Evolutionary conservation across 2,113 vertebrate species (phyloP), one percentile per base, ranked within the genome.

Genomic region (Muntiacus muntjak): DNA sequence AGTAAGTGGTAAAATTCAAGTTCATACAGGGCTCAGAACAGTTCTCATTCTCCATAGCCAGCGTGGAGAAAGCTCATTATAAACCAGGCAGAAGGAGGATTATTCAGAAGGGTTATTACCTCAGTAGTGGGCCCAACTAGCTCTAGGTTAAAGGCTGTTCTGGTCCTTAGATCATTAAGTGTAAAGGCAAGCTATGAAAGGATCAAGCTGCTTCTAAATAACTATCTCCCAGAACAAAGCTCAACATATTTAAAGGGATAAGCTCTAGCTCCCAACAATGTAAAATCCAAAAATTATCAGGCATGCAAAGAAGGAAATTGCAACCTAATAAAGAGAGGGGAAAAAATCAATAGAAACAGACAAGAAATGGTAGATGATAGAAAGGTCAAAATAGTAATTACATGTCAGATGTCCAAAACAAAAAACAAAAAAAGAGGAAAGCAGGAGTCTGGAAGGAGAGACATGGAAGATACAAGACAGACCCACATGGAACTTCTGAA

Each of bases 181-280:
- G 40, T 86, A 76, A 87, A 95, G 82, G 52, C 43, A 95, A 92
- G n/a, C 88, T 88, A 45, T 47, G 14, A 60, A 94, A 81, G 6
- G n/a, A 64, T 79, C 67, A 81, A 78, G 85, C 30, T 74, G 57
- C 47, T 89, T 91, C 33, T 84, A 83, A 94, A 57, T 62, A 60
- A 84, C 36, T 78, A 81, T 58, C 13, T 71, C 47, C 36, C 45
- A 47, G 74, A 74, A 87, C 43, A 97, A 89, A 94, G 8, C 28
- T 93, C 74, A 88, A 91, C 23, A 78, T 87, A 71, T 33, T 95
- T 87, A 94, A 92, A 97, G 28, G 30, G 94, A 89, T 81, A 67
- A 91, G 62, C 40, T 57, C 40, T 5, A 94, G 71, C 74, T 90
- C 23, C 14, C 36, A 82, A 62, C 45, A 85, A 76, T 11, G 2